Evolutionary conservation across 2,888 invertebrate genomes (phyloP), one percentile per base, ranked within the genome.

Genomic region (Phasia obesa): DNA sequence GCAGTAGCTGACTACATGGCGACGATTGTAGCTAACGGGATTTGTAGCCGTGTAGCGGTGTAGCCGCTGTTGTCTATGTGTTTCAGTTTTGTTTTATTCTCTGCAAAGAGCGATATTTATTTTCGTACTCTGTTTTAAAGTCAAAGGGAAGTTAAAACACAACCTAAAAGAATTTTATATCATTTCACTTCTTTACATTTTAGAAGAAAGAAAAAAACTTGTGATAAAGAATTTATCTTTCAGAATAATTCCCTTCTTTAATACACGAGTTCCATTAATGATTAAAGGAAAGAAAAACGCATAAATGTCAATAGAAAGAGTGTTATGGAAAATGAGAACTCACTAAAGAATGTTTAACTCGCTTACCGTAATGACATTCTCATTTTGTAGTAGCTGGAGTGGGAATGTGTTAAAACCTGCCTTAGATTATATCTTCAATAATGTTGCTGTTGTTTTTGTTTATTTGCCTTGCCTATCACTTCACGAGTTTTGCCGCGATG

Each of bases 291-390:
- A 31, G 31, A 31, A 73, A 42, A 21, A 25, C 19, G 35, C 4
- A 3, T 31, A 49, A 13, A 38, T 0, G 9, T n/a, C 4, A 7
- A 4, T 21, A 11, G 49, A 31, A 55, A 49, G 76, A 49, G 44
- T 21, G 73, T 53, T 23, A 44, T 2, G n/a, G 19, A 53, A 51
- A 53, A 44, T 71, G 25, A 19, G 23, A 67, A 53, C 55, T 65
- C 21, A 15, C 25, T 53, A 59, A 59, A 44, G 49, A 69, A 55
- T 74, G 27, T 70, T 71, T 60, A 71, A 73, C 71, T 81, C 71
- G 31, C 25, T 76, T 71, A 21, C 47, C 42, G 23, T 78, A 71
- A 70, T 70, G 47, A 4, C n/a, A 31, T n/a, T 15, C 55, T 17
- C 13, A 27, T 6, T 47, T 17, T 15, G 7, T 21, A 47, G 0